Base-by-base conservation (phyloP, 2,888 invertebrate genomes). In the Charanyca ferruginea region DNA sequence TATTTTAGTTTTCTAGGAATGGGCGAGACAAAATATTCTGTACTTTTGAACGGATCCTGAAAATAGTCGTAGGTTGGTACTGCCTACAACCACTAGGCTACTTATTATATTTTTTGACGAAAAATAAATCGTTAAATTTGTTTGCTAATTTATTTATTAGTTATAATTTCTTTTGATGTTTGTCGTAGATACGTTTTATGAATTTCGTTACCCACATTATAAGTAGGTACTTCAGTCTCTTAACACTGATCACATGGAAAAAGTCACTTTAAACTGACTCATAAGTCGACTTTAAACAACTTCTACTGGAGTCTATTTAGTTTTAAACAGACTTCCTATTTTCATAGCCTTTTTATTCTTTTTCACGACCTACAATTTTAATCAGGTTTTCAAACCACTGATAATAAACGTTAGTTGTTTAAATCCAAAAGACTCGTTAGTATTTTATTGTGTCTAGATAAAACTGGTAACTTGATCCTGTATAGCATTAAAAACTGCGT, bases 1-100 rank as follows among this genome's bases (percentile, higher is more conserved):
- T 48, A 52, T 75, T 69, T 67, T 67, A 57, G 57, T 64, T 60
- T 74, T 71, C 63, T 67, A 9, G 35, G 64, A 65, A 67, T 44
- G 18, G n/a, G 5, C 44, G 47, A 52, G 57, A 61, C 32, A 66
- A 53, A 54, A 60, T 23, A 49, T 47, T 38, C 11, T 3, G 7
- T n/a, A 0, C n/a, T 49, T 16, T 11, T 60, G 57, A 75, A 58
- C 53, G 49, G 41, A 38, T 47, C 16, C 41, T 11, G 28, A 18
- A 74, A 48, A 59, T 38, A 25, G 11, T 67, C 38, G 1, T 28
- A 25, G 8, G 6, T 28, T 20, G 8, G 6, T 41, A 18, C 4
- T 28, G 41, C 11, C 51, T 54, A 38, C 8, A 42, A 61, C 0
- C 2, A 44, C 9, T 45, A 35, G 35, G 35, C 35, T 11, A 23